These are phyloP conservation scores for Dysdera silvatica DNA, from an alignment of 1,140 invertebrate genomes.

Conservation along the genomic window DNA sequence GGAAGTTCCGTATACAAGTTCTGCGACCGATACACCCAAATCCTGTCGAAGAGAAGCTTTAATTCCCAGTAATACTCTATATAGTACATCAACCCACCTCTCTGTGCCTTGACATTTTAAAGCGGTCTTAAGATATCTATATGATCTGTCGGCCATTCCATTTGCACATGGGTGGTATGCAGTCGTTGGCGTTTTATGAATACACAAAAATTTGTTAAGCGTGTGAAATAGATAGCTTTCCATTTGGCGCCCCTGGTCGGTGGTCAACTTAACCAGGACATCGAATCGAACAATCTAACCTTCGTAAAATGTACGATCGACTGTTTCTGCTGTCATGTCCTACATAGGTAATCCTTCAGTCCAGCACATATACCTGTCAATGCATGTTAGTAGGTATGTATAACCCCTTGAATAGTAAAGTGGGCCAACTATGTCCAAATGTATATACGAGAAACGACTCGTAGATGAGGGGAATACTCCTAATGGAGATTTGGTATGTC, in stretches of 20 bases:
- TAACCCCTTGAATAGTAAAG: constrained; percentile 39
- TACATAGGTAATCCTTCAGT: constrained; percentile 43
- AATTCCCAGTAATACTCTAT: constrained; percentile 40
- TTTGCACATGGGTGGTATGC: constrained; percentile 39
- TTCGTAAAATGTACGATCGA: constrained; percentile 37
- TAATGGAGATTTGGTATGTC: constrained; percentile 19
- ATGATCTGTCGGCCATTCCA: constrained; percentile 40
- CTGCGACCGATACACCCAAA: constrained; percentile 18
- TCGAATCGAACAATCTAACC: constrained; percentile 41
- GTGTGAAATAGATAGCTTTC: constrained; percentile 20
- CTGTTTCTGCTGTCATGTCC: constrained; percentile 41
- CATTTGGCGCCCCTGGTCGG: constrained; percentile 47
- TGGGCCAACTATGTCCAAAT: constrained; percentile 49
- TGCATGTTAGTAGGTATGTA: constrained; percentile 43
- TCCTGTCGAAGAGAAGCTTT: constrained; percentile 36
- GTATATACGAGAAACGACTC: constrained; percentile 44
- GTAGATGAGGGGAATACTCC: neutral
- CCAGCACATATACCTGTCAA: constrained; percentile 46
- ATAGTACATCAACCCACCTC: constrained; percentile 13
- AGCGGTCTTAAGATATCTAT: constrained; percentile 43
- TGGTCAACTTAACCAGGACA: constrained; percentile 33
- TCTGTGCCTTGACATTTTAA: constrained; percentile 5
- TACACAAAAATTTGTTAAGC: neutral
- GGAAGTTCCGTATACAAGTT: constrained; percentile 31
- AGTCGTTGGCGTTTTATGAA: neutral